These are phyloP conservation scores for Baccha elongata DNA, from an alignment of 2,888 invertebrate genomes.

Conservation along the genomic window DNA sequence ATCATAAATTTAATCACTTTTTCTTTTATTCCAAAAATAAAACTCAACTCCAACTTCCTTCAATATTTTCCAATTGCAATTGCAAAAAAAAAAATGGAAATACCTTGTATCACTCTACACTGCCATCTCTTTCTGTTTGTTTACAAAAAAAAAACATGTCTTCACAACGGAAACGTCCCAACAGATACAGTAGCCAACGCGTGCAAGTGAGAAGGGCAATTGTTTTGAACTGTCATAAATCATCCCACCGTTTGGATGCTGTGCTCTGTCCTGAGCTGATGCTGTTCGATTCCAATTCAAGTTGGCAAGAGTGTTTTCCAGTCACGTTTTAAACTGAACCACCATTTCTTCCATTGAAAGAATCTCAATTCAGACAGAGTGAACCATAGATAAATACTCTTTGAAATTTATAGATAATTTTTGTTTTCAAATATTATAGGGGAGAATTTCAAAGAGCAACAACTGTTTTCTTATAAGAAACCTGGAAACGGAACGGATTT, in stretches of 20 bases:
- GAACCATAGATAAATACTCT: slow-evolving; percentile 12
- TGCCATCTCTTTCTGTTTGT: slow-evolving; percentile 60
- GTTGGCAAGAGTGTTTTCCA: slow-evolving; percentile 50
- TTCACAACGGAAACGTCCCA: slow-evolving; percentile 61
- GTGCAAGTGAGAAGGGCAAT: slow-evolving; percentile 76
- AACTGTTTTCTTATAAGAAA: slow-evolving; percentile 46
- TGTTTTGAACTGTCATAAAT: slow-evolving; percentile 82
- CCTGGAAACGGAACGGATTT: slow-evolving; percentile 57
- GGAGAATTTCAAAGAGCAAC: slow-evolving; percentile 27
- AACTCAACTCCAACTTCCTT: slow-evolving; percentile 22
- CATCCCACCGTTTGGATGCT: slow-evolving; percentile 76
- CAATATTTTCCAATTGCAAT: slow-evolving; percentile 52
- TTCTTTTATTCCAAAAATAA: neutral
- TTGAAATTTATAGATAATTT: slow-evolving; percentile 4
- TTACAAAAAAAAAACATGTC: slow-evolving; percentile 53
- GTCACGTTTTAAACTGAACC: slow-evolving; percentile 2
- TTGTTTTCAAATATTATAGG: neutral
- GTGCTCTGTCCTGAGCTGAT: slow-evolving; percentile 30
- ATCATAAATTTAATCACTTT: slow-evolving; percentile 21
- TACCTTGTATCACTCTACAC: slow-evolving; percentile 36
- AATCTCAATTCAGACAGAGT: neutral
- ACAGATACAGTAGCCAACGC: slow-evolving; percentile 68
- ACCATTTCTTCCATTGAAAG: slow-evolving; percentile 29
- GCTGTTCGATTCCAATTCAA: slow-evolving; percentile 47
- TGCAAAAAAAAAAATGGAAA: slow-evolving; percentile 14